Conservation (phyloP, 2,888 invertebrate genomes). For the Agelastica alni region DNA sequence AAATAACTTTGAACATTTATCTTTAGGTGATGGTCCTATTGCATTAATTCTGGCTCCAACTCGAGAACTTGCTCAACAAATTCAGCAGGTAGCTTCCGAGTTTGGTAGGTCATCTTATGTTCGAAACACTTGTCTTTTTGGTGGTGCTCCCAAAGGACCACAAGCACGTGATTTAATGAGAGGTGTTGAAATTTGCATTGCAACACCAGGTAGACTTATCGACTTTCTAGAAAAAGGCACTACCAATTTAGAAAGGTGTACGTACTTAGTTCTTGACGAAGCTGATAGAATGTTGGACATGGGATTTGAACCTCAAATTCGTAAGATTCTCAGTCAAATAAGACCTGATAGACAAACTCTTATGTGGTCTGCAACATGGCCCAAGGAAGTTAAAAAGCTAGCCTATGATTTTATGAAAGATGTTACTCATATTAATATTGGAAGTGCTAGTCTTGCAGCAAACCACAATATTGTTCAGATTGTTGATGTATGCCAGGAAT, state of each 20-base stretch:
- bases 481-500: slow-evolving; percentile 82
- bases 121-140: slow-evolving; percentile 85
- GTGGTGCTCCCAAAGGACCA: slow-evolving; percentile 88
- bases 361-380: too few species aligned
- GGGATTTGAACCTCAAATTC: slow-evolving; percentile 94
- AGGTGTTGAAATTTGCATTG: slow-evolving; percentile 83
- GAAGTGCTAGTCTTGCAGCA: slow-evolving; percentile 80
- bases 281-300: too few species aligned
- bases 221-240: slow-evolving; percentile 79
- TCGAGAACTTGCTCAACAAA: slow-evolving; percentile 78
- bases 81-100: slow-evolving; percentile 77
- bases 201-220: slow-evolving; percentile 82
- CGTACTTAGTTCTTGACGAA: slow-evolving; percentile 90
- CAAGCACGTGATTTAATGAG: slow-evolving; percentile 73
- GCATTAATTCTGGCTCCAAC: slow-evolving; percentile 81
- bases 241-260: slow-evolving; percentile 74
- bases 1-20: too few species aligned
- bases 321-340: slow-evolving; percentile 91
- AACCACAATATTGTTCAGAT: slow-evolving; percentile 88
- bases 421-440: slow-evolving; percentile 90
- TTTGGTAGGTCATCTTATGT: slow-evolving; percentile 82
- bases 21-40: slow-evolving; percentile 80
- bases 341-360: slow-evolving; percentile 91
- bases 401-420: slow-evolving; percentile 91
- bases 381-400: slow-evolving; percentile 88